phyloP scores from a whole-genome alignment of 2,113 vertebrate genomes.

The Anas platyrhynchos region DNA sequence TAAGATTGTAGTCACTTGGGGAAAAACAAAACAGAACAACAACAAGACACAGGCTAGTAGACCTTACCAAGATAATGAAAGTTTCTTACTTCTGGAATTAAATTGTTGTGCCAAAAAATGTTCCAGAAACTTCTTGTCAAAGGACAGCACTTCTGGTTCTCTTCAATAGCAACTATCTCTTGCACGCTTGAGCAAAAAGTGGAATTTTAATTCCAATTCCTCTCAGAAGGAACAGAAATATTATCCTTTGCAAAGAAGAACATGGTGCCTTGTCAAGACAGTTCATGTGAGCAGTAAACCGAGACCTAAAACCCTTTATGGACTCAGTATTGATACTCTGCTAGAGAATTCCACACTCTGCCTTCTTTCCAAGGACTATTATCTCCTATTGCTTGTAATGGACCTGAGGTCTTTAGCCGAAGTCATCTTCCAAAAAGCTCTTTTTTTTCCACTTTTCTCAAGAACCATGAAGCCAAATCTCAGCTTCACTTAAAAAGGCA shows the following conservation, averaged over 20 bases:
- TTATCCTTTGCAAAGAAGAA: not conserved
- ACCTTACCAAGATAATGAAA: not conserved
- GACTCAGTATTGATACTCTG: fast-evolving
- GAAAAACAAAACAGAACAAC: fast-evolving
- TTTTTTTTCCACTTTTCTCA: not conserved
- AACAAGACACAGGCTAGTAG: not conserved
- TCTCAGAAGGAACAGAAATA: not conserved
- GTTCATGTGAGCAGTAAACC: not conserved
- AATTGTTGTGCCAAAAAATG: not conserved
- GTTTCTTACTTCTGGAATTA: not conserved
- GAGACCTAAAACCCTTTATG: not conserved
- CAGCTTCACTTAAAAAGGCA: not conserved
- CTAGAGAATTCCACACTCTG: not conserved
- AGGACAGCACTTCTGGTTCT: not conserved
- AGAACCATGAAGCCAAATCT: not conserved
- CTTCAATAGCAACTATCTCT: not conserved
- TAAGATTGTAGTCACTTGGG: not conserved
- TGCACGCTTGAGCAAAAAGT: not conserved
- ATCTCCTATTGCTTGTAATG: not conserved
- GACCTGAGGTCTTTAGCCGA: not conserved
- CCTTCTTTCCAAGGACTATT: not conserved
- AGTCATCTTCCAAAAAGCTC: not conserved
- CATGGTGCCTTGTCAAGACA: not conserved
- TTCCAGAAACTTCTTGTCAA: not conserved
- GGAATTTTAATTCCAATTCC: not conserved